phyloP scores from a whole-genome alignment of 2,797 vertebrate species.

The Malurus splendens region DNA sequence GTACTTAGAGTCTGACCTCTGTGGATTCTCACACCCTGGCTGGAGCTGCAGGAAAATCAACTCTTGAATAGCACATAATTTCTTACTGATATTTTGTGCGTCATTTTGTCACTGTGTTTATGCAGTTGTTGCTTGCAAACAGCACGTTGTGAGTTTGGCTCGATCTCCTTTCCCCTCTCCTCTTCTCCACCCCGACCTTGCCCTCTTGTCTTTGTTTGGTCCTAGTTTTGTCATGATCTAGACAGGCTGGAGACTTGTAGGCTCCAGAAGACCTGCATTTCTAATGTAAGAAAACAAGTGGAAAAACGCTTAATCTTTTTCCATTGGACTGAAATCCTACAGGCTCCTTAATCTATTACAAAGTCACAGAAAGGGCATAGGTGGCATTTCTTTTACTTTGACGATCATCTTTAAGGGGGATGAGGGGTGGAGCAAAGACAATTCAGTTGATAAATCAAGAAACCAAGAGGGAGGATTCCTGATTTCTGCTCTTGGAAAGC shows the following conservation, averaged over 20 bases:
- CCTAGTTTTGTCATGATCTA: neutral
- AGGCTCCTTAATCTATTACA: neutral
- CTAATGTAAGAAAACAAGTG: conserved; percentile 7
- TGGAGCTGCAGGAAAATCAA: neutral
- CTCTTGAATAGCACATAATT: neutral
- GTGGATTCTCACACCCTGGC: neutral
- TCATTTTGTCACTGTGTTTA: neutral
- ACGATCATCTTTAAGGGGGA: neutral
- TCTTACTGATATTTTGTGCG: neutral
- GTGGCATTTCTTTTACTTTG: neutral
- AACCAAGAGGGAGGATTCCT: neutral
- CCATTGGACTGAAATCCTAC: neutral
- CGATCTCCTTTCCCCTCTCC: neutral
- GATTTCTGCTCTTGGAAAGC: neutral
- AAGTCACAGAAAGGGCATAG: neutral
- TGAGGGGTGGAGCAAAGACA: neutral
- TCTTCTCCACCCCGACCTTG: neutral
- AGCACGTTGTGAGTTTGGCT: neutral
- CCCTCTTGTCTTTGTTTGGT: neutral
- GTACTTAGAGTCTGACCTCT: neutral
- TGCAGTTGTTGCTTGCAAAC: neutral
- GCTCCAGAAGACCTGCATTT: neutral
- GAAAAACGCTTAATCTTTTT: conserved; percentile 8
- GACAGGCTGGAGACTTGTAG: neutral
- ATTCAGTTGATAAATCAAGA: neutral